phyloP scores from a whole-genome alignment of 2,797 vertebrate species.

The Propithecus perrieri region DNA sequence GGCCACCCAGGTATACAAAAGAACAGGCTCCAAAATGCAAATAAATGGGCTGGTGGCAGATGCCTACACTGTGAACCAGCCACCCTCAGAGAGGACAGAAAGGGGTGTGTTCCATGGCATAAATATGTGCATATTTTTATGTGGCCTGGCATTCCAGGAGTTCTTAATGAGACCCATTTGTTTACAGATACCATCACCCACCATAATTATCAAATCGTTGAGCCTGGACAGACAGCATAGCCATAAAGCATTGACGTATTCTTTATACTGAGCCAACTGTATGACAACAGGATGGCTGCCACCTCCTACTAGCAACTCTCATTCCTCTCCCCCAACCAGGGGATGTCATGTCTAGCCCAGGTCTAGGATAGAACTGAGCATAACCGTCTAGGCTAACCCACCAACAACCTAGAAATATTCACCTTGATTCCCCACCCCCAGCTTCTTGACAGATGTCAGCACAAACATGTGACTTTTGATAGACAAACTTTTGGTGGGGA shows the following conservation, averaged over 20 bases:
- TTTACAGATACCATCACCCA: neutral
- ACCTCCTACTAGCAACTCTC: neutral
- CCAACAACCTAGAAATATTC: neutral
- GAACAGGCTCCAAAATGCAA: neutral
- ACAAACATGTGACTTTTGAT: neutral
- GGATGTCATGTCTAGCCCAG: rapidly evolving
- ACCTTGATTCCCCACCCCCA: neutral
- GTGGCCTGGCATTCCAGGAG: neutral
- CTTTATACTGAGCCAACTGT: neutral
- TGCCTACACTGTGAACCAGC: neutral
- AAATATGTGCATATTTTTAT: rapidly evolving
- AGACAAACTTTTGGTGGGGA: neutral
- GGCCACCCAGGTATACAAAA: neutral
- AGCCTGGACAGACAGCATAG: neutral
- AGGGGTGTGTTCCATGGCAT: rapidly evolving
- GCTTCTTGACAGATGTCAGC: neutral
- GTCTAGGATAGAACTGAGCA: neutral
- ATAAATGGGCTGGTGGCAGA: neutral
- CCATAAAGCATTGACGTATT: neutral
- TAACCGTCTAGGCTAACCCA: neutral
- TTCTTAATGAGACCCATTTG: neutral
- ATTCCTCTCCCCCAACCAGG: neutral
- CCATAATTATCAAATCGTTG: neutral
- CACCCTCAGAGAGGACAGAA: neutral
- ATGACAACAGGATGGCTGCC: neutral